Conservation (phyloP, 2,888 invertebrate genomes). For the Oxyscelio sp. region DNA sequence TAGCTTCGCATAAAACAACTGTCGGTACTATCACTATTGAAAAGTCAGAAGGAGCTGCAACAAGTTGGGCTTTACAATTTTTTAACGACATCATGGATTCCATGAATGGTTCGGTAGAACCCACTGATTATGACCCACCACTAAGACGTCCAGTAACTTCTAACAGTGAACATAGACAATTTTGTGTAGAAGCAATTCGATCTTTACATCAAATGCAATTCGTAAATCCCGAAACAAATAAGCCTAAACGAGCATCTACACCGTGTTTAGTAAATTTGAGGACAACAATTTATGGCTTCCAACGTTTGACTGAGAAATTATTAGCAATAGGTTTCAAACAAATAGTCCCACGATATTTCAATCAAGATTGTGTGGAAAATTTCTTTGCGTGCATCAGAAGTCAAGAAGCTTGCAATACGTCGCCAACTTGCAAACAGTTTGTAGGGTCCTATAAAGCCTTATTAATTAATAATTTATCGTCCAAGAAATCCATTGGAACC, state of each 20-base stretch:
- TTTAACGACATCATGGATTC: slow-evolving; percentile 26
- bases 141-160: slow-evolving; percentile 18
- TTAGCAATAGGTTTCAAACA: background rate
- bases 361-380: slow-evolving; percentile 46
- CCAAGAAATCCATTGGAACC: slow-evolving; percentile 11
- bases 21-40: background rate
- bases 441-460: slow-evolving; percentile 31
- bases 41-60: slow-evolving; percentile 5
- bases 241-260: background rate
- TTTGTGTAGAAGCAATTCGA: slow-evolving; percentile 13
- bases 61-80: slow-evolving; percentile 22
- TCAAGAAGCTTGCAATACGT: slow-evolving; percentile 18
- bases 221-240: background rate
- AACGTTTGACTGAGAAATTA: background rate
- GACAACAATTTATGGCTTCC: background rate
- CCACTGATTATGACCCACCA: slow-evolving; percentile 14
- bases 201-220: background rate
- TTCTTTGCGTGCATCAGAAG: slow-evolving; percentile 37
- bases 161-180: background rate
- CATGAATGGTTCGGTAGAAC: slow-evolving; percentile 21
- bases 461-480: slow-evolving; percentile 42
- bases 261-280: slow-evolving; percentile 11
- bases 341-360: slow-evolving; percentile 9
- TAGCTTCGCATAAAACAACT: background rate
- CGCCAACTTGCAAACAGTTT: too few relatives aligned